phyloP scores from a whole-genome alignment of 2,113 vertebrate species.

The Pygoscelis antarcticus region DNA sequence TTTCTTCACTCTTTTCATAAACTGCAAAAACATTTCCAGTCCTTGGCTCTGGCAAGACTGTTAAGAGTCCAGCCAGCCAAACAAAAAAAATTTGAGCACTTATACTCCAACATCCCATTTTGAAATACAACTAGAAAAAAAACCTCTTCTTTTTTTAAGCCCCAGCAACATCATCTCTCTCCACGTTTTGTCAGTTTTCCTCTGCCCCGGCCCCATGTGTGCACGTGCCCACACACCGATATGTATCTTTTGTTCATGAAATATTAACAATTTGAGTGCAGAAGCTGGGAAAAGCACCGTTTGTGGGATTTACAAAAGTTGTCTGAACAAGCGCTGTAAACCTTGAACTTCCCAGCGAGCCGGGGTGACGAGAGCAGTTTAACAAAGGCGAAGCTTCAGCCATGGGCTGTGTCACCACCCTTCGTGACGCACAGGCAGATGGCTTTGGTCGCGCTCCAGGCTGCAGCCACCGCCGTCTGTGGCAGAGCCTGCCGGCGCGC shows the following conservation, averaged over 20 bases:
- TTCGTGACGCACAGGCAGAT: rapidly evolving
- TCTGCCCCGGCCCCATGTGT: rapidly evolving
- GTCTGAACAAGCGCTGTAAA: neutral
- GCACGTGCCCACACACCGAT: rapidly evolving
- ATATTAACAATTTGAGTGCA: neutral
- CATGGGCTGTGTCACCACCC: neutral
- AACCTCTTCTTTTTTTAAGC: neutral
- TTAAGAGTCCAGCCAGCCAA: neutral
- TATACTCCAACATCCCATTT: neutral
- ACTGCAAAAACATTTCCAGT: slow-evolving; percentile 13
- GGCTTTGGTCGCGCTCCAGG: neutral
- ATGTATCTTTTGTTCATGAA: neutral
- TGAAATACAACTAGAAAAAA: neutral
- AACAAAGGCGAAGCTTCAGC: neutral
- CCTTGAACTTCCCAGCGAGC: neutral
- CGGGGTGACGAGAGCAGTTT: neutral
- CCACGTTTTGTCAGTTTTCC: neutral
- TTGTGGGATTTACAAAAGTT: neutral
- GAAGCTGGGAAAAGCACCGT: neutral
- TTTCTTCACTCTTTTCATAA: slow-evolving; percentile 10
- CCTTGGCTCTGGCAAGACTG: neutral
- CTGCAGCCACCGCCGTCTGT: neutral
- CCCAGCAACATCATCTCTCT: neutral
- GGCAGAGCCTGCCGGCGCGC: neutral
- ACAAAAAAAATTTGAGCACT: neutral